Percentiles rank a stretch among this genome's conserved stretches.
phyloP scores from a whole-genome alignment of 2,113 vertebrate species.

The Zapus hudsonius region DNA sequence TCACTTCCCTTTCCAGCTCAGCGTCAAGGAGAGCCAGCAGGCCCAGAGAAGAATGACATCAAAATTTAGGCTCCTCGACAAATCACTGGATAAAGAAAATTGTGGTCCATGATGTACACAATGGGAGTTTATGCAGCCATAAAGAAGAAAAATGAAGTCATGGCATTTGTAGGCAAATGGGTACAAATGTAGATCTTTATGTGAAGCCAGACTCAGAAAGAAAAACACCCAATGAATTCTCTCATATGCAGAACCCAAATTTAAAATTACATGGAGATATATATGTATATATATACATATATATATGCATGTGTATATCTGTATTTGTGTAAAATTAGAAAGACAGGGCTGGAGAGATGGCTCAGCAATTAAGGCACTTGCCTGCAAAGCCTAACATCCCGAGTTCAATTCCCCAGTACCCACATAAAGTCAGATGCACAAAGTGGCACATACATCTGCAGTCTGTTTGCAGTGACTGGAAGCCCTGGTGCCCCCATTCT shows the following conservation, averaged over 20 bases:
- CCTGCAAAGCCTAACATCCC: no score
- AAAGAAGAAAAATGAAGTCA: background rate
- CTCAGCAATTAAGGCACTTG: no score
- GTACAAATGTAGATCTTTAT: background rate
- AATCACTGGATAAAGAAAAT: background rate
- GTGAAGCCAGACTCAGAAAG: background rate
- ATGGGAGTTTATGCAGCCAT: background rate
- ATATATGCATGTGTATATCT: background rate
- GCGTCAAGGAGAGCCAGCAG: no score
- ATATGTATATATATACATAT: background rate
- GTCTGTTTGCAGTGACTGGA: no score
- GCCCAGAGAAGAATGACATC: background rate
- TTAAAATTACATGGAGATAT: background rate
- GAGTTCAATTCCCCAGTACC: no score
- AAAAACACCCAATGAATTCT: background rate
- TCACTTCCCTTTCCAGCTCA: background rate
- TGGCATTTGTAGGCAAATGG: no score
- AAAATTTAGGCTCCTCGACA: background rate
- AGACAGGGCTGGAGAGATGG: no score
- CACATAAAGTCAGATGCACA: no score
- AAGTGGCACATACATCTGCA: no score
- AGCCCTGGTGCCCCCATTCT: no score
- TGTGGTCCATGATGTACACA: background rate
- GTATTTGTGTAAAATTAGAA: background rate
- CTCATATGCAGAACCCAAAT: background rate